Evolutionary conservation across 1,140 invertebrate species (phyloP).

Genomic region (Paraescarpia echinospica): DNA sequence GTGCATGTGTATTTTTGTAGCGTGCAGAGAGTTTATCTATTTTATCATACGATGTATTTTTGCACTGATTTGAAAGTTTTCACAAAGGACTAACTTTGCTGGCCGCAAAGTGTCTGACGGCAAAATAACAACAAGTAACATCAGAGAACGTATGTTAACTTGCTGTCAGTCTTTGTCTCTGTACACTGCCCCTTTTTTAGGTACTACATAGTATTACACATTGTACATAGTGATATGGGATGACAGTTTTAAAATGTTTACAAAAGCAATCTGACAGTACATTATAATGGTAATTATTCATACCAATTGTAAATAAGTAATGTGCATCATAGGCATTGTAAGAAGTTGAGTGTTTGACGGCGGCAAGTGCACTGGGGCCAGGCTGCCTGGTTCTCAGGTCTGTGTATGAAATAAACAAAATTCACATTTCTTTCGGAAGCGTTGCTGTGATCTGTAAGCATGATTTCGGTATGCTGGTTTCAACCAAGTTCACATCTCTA

Average conservation of each 20-base stretch:
- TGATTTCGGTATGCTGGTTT: neutral
- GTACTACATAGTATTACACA: neutral
- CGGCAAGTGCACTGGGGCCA: neutral
- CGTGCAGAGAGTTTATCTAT: neutral
- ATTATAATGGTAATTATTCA: neutral
- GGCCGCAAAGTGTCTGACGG: too few relatives aligned
- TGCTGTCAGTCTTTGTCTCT: neutral
- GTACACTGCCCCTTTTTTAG: neutral
- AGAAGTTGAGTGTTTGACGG: neutral
- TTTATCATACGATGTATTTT: slow-evolving; percentile 2
- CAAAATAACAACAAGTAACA: neutral
- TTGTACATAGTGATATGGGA: neutral
- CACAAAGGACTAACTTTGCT: too few relatives aligned
- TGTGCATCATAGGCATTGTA: neutral
- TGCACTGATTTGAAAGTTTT: neutral
- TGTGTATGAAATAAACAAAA: neutral
- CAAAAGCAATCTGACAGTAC: neutral
- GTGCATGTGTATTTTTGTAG: neutral
- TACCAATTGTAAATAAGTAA: neutral
- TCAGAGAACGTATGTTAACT: neutral
- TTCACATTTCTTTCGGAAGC: neutral
- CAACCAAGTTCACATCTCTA: neutral
- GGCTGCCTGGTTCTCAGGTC: neutral
- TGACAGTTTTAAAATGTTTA: neutral
- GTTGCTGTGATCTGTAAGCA: neutral